Evolutionary conservation across 2,797 vertebrate genomes (phyloP), one percentile per base, ranked within the genome.

Genomic region (Premnoplex brunnescens): DNA sequence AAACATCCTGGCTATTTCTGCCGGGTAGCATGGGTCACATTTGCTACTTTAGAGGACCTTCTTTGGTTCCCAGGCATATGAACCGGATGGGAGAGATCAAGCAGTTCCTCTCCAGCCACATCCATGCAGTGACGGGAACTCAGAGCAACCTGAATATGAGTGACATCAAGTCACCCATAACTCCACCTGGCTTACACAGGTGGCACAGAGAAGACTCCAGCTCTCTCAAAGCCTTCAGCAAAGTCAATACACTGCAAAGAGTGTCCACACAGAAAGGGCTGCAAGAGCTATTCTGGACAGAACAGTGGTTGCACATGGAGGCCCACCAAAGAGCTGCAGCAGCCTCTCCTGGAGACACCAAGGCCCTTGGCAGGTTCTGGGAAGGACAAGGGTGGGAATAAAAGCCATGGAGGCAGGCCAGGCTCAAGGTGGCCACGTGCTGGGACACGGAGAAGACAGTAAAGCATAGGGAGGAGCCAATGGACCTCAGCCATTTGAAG

Each of bases 101-200:
- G 63, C 48, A 49, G 30, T 6, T 88, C 55, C 39, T 75, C 51
- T 58, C 28, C 3, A 3, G 73, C 17, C 43, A 44, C 18, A 84
- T 34, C 62, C 5, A 0, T 14, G 12, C 0, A 1, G 27, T 60
- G 63, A 59, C 1, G 1, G 12, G 26, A 83, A 39, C 39, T 62
- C 36, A 24, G 24, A 48, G 26, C 44, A 69, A 71, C 9, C 32
- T 21, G 44, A 44, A 23, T 24, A 30, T 51, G 34, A 34, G 43
- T 49, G 43, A 59, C 7, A 51, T 18, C 5, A 3, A 28, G 10
- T 54, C 54, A 20, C 26, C 52, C 62, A 18, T 49, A 66, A 44
- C 28, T 39, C 46, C 5, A 3, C 10, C 1, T 2, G 19, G 49
- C 39, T 91, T 67, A 67, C 64, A 59, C 39, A 41, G 21, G 48